Evolutionary conservation across 2,797 vertebrate genomes (phyloP).

Genomic region (Chloroceryle amazona): DNA sequence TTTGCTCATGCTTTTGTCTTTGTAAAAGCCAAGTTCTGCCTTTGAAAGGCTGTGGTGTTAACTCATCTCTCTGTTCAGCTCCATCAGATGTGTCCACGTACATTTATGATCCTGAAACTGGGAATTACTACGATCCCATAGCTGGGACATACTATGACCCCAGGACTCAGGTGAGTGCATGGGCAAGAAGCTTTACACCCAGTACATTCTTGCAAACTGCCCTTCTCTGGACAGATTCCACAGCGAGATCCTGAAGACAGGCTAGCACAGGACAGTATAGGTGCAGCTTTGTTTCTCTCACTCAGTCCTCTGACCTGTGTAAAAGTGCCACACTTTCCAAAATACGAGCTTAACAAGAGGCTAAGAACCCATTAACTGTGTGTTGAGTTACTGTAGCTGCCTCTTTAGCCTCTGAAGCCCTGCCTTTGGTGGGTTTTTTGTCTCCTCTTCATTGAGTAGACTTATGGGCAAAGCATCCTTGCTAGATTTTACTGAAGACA

Average conservation of each 20-base stretch:
- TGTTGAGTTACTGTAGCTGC: background rate
- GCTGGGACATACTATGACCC: slow-evolving; percentile 95
- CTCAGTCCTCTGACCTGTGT: background rate
- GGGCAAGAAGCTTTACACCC: background rate
- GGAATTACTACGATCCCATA: slow-evolving; percentile 96
- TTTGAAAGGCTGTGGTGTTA: background rate
- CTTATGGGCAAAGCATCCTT: background rate
- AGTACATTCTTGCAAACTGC: background rate
- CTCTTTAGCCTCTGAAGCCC: background rate
- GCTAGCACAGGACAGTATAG: background rate
- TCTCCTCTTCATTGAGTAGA: background rate
- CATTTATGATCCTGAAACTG: slow-evolving; percentile 94
- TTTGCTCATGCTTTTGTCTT: background rate
- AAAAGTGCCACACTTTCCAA: background rate
- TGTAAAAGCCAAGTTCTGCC: background rate
- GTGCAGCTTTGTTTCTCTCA: background rate
- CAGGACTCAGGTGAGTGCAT: slow-evolving; percentile 88
- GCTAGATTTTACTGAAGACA: background rate
- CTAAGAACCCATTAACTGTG: background rate
- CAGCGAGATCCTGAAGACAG: background rate
- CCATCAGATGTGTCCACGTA: slow-evolving; percentile 91
- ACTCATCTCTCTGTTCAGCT: slow-evolving; percentile 76
- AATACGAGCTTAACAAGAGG: background rate
- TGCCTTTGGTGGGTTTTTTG: background rate
- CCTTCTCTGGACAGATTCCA: background rate